Percentiles rank a stretch among this genome's conserved stretches.
Conservation (phyloP, 1,140 invertebrate species). For the Zaprionus vittiger region DNA sequence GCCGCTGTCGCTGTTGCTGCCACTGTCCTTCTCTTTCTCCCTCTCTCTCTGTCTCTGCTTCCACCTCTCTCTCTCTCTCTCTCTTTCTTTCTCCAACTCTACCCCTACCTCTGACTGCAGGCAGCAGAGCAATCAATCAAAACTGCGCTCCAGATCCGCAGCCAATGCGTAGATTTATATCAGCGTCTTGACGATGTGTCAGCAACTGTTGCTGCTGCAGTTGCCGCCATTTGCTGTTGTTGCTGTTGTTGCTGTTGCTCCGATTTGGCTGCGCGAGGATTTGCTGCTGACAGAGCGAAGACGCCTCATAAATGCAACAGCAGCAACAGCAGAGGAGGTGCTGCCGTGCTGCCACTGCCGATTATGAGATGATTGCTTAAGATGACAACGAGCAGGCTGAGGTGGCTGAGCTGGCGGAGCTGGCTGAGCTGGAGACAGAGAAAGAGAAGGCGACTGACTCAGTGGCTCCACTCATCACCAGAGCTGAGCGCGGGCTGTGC, state of each 20-base stretch:
- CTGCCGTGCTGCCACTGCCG: slow-evolving; percentile 71
- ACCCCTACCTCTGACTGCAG: slow-evolving; percentile 18
- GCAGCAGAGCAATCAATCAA: slow-evolving; percentile 74
- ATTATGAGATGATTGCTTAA: slow-evolving; percentile 83
- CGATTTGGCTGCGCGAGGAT: slow-evolving; percentile 44
- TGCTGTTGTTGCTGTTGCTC: slow-evolving; percentile 2
- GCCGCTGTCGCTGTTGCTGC: slow-evolving; percentile 6
- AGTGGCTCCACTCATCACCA: slow-evolving; percentile 8
- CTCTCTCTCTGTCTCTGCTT: not conserved
- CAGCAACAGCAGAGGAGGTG: slow-evolving; percentile 44
- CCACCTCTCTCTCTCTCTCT: slow-evolving; percentile 10
- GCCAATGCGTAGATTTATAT: slow-evolving; percentile 70
- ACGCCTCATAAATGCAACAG: slow-evolving; percentile 42
- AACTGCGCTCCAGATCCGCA: slow-evolving; percentile 73
- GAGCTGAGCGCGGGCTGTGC: slow-evolving; percentile 20
- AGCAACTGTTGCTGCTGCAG: slow-evolving; percentile 40
- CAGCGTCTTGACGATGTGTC: slow-evolving; percentile 59
- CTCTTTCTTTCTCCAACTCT: not conserved
- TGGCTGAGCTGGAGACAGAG: slow-evolving; percentile 5
- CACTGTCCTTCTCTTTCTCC: slow-evolving; percentile 7
- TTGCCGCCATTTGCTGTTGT: slow-evolving; percentile 14
- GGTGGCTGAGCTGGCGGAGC: not conserved
- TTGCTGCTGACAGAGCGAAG: slow-evolving; percentile 48
- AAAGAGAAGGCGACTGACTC: slow-evolving; percentile 6
- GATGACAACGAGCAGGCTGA: slow-evolving; percentile 75